phyloP scores from a whole-genome alignment of 2,888 invertebrate genomes.

The Hecatera dysodea region DNA sequence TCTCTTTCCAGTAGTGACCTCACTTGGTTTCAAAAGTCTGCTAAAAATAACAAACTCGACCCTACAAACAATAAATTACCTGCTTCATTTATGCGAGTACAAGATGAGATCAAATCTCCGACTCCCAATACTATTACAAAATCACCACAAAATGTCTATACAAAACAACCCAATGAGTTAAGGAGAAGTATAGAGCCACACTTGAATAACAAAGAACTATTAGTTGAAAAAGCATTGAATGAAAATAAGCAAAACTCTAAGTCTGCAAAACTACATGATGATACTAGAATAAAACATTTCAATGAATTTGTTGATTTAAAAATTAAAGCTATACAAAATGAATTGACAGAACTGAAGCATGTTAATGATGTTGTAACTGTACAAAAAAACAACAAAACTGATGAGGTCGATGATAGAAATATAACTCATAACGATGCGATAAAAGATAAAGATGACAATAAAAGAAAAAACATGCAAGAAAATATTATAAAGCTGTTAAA shows the following conservation, averaged over 20 bases:
- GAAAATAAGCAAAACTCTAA: no score
- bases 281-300: background rate
- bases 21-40: background rate
- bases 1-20: background rate
- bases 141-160: background rate
- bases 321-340: background rate
- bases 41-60: background rate
- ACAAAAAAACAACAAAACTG: background rate
- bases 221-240: no score
- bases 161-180: background rate
- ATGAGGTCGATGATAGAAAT: background rate
- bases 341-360: background rate
- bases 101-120: background rate
- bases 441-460: background rate
- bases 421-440: background rate
- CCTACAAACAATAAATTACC: background rate
- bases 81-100: background rate
- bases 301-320: background rate
- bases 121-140: background rate
- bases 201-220: background rate
- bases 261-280: background rate
- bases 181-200: background rate
- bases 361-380: background rate
- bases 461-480: background rate
- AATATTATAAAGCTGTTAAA: background rate